Evolutionary conservation across 37 sponge, comb jelly and placozoan species (phyloP), one percentile per base, ranked within the genome.

Genomic region (Halisarca cf. caerulea): DNA sequence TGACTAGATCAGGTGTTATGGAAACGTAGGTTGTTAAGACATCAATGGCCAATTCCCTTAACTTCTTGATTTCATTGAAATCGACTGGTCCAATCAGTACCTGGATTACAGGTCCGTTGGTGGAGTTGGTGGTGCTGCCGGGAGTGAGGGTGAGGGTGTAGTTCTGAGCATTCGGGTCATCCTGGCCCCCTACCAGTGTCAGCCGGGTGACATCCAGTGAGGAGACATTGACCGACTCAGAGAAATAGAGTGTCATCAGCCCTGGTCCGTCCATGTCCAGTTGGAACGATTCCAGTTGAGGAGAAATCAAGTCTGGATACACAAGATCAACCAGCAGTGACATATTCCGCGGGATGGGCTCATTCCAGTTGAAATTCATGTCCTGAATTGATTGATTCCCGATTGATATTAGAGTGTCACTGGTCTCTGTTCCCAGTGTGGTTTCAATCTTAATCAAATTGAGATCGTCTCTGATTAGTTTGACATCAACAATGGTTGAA

Each of bases 391-490:
- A 37, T 24, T 15, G 70, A 6, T 5, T 25, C 18, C 81, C 66
- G 59, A 89, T 33, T 27, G 92, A 70, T 18, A 96, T 60, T 59
- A 62, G 93, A 2, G 91, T 86, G 47, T 90, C 84, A 58, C 47
- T 86, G 6, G 51, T 47, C 51, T 47, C 51, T 5, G 64, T 62
- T 7, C 25, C 30, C 18, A 77, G 58, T 47, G 11, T 27, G 64
- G 92, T 91, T 32, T 92, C 89, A 15, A 83, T 85, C 74, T 96
- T 96, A 83, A 96, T 91, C 6, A 70, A 54, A 57, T 96, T 96
- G 33, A 93, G 82, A 61, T 96, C 94, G 66, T 7, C 58, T 34
- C 42, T 87, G 80, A 82, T 80, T 0, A 96, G 85, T 32, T 80
- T n/a, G 20, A 96, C 79, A 21, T 42, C 33, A 3, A 96, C 90